These are phyloP conservation scores for Hyposmocoma kahamanoa DNA, from an alignment of 1,140 invertebrate species.

Conservation along the genomic window DNA sequence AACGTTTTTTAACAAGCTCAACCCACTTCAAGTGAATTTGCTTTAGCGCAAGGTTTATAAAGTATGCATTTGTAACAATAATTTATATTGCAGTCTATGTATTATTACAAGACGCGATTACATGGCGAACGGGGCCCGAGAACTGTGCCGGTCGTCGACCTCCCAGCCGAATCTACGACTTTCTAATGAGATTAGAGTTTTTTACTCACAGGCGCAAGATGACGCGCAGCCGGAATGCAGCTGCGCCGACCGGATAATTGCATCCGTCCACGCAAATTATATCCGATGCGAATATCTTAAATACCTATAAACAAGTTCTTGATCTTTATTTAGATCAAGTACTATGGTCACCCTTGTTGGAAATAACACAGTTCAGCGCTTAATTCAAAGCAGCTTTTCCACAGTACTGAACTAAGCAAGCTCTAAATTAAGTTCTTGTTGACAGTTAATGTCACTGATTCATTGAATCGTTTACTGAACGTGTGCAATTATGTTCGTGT, in stretches of 20 bases:
- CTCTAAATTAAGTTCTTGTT: slow-evolving; percentile 18
- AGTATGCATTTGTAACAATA: no score
- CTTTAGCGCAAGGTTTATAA: no score
- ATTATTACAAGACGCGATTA: slow-evolving; percentile 41
- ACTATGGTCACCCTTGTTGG: no score
- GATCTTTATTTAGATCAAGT: slow-evolving; percentile 6
- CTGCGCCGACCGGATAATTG: slow-evolving; percentile 21
- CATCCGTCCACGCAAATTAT: slow-evolving; percentile 27
- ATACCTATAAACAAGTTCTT: slow-evolving; percentile 10
- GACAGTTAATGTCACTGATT: slow-evolving; percentile 37
- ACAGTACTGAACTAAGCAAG: background rate
- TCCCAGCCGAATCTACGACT: slow-evolving; percentile 57
- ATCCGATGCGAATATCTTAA: slow-evolving; percentile 21
- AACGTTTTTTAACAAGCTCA: no score
- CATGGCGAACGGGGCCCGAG: slow-evolving; percentile 39
- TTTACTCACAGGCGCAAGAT: slow-evolving; percentile 36
- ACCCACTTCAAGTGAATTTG: no score
- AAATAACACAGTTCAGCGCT: no score
- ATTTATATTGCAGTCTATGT: no score
- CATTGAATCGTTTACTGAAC: slow-evolving; percentile 50
- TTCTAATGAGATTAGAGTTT: slow-evolving; percentile 65
- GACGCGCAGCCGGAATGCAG: slow-evolving; percentile 35
- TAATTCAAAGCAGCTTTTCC: no score
- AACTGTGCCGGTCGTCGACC: slow-evolving; percentile 59
- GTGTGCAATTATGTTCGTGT: slow-evolving; percentile 56